These are phyloP conservation scores for Pelecanoides urinatrix DNA, from an alignment of 2,113 vertebrate species.

Conservation along the genomic window DNA sequence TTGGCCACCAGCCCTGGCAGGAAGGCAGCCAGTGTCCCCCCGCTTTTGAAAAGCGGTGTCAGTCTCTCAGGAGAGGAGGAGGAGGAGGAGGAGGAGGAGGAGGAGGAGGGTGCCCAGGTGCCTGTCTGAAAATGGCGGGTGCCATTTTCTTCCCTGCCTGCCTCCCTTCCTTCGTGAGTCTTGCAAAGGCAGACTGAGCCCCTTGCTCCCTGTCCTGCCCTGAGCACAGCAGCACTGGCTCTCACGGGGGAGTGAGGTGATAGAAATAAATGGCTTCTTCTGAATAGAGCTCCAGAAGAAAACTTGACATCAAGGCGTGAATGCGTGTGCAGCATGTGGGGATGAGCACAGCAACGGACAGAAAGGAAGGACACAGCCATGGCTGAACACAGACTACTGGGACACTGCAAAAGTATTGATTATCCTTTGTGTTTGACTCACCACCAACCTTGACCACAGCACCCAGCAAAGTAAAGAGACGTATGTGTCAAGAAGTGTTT, in stretches of 20 bases:
- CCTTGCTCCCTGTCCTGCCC: not conserved
- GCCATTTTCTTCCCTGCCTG: not conserved
- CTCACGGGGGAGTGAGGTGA: fast-evolving
- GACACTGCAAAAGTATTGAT: not conserved
- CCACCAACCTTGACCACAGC: not conserved
- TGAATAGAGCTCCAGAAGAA: not conserved
- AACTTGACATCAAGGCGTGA: not conserved
- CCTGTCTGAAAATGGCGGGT: not conserved
- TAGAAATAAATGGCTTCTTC: not conserved
- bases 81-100: not conserved
- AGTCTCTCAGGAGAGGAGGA: no score
- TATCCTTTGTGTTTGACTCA: not conserved
- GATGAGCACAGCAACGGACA: not conserved
- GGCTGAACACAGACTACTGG: not conserved
- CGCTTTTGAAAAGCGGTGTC: not conserved
- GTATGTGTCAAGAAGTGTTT: not conserved
- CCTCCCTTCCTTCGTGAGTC: not conserved
- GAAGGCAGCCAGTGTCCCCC: not conserved
- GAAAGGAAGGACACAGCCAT: not conserved
- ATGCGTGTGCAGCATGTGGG: not conserved
- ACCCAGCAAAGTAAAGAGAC: not conserved
- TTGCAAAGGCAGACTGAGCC: not conserved
- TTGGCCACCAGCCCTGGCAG: not conserved
- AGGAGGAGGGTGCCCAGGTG: not conserved
- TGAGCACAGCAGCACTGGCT: not conserved